Evolutionary conservation across 2,888 invertebrate genomes (phyloP), one percentile per base, ranked within the genome.

Genomic region (Drosophila ochracea): DNA sequence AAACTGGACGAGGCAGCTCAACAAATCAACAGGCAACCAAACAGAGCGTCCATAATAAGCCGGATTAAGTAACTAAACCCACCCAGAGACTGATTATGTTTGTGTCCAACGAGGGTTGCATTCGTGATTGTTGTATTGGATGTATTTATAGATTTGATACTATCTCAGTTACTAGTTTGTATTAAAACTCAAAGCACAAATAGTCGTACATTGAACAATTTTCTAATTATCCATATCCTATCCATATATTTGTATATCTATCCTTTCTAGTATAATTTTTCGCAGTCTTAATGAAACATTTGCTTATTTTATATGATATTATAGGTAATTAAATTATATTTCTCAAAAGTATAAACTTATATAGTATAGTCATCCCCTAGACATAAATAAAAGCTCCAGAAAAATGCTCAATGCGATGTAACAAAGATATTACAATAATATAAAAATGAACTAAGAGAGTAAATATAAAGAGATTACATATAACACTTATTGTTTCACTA

Each of bases 11-110:
- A 49, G 74, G 37, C 61, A 68, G 67, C 59, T 55, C 62, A 50
- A 60, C 39, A 77, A 62, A 67, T 64, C 58, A 80, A 67, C 82
- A 55, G 62, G 62, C 75, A 73, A 67, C 57, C 76, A 79, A 84
- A 76, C 83, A 68, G 68, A 84, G 88, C 89, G 85, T 82, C 90
- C 76, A 78, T 90, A 85, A 85, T 85, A 85, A 85, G 86, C 73
- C 80, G 80, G 76, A 89, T 85, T 85, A 90, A 85, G 86, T 85
- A 85, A 85, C 80, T 76, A 69, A 73, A 62, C 70, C 61, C 57
- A 65, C 50, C 73, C 73, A 73, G 84, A 64, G 64, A 62, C 61
- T 60, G 73, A 65, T 59, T 72, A 25, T 53, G 52, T 55, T 55
- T 58, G 33, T 58, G 30, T n/a, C 19, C 19, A 28, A 21, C 52